Evolutionary conservation across 2,113 vertebrate genomes (phyloP), one percentile per base, ranked within the genome.

Genomic region (Micromys minutus): DNA sequence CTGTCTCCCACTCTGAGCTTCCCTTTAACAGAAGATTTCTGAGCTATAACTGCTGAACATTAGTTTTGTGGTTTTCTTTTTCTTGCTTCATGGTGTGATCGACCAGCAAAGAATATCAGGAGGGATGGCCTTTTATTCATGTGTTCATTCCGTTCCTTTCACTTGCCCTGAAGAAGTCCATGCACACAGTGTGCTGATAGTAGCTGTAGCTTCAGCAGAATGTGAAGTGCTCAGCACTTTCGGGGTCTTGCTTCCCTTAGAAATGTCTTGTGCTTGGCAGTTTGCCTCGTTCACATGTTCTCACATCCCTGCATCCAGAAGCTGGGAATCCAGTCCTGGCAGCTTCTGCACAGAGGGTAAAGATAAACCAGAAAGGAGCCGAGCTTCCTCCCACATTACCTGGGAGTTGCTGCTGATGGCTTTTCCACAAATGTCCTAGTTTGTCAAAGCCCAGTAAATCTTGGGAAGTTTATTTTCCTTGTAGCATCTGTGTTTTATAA

Each of bases 401-500:
- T 99, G 98, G 96, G 97, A 98, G 98, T 98, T 94, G 94, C 97
- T 96, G 92, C 98, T 99, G 99, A 99, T 99, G 98, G 97, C 98
- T 99, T 99, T 99, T 99, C 99, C 99, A 99, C 99, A 99, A 98
- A 98, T 95, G 98, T 98, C 98, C 98, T 97, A 98, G 98, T 99
- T 98, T 99, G 99, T 99, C 98, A 98, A 98, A 99, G 98, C 95
- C 94, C 98, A 98, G 98, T 99, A 99, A 99, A 99, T 99, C 99
- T 99, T 98, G 97, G 95, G 96, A 98, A 99, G 99, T 99, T 99
- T 99, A 99, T 99, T 99, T 99, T 99, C 98, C 98, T 99, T 99
- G 98, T 98, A 99, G 99, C 99, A 99, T 99, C 99, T 99, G 99
- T 99, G 99, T 99, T 99, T 99, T 99, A 99, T 99, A 99, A 99